phyloP scores from a whole-genome alignment of 2,113 vertebrate species.

The Lathamus discolor region DNA sequence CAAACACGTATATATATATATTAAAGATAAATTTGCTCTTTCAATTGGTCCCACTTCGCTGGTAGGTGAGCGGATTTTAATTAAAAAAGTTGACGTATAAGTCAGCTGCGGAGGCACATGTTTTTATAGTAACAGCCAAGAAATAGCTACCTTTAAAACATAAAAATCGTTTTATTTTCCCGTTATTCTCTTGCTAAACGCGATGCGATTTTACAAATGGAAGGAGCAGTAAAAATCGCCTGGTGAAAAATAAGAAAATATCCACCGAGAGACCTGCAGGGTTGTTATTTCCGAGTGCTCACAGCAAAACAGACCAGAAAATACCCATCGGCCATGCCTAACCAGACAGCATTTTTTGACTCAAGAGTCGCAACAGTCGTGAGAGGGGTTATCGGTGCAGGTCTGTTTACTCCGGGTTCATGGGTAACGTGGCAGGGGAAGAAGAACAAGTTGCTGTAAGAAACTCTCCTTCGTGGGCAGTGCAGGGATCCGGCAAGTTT shows the following conservation, averaged over 20 bases:
- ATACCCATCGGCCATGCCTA: fast-evolving
- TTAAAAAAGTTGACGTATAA: neutral
- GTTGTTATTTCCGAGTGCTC: neutral
- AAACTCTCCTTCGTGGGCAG: neutral
- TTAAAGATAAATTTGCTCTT: neutral
- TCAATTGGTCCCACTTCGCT: neutral
- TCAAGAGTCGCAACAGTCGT: neutral
- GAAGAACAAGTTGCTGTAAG: neutral
- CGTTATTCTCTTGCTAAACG: neutral
- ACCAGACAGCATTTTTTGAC: neutral
- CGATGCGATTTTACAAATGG: fast-evolving
- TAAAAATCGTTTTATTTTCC: neutral
- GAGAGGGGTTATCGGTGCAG: neutral
- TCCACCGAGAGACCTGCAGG: neutral
- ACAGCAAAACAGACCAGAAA: neutral
- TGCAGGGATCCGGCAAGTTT: no score
- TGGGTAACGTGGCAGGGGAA: neutral
- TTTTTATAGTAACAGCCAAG: neutral
- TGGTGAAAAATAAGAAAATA: neutral
- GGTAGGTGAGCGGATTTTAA: neutral
- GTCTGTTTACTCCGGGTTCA: neutral
- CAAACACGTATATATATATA: neutral
- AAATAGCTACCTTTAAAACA: neutral
- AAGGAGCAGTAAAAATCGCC: neutral
- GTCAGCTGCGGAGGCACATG: neutral